Evolutionary conservation across 2,113 vertebrate genomes (phyloP).

Genomic region (Thinocorus orbignyianus): DNA sequence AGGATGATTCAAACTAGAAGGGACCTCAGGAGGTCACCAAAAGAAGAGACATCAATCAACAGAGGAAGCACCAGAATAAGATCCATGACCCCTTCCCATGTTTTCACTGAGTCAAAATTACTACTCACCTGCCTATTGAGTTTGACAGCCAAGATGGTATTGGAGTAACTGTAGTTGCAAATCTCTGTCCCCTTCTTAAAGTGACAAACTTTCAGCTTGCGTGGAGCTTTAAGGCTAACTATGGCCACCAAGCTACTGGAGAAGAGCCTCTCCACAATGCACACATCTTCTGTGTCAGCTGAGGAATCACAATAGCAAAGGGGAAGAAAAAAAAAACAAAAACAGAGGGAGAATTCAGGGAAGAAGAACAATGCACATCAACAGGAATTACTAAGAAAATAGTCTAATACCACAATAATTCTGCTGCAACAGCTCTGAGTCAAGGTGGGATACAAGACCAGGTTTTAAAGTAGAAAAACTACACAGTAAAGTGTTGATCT

Average conservation of each 20-base stretch:
- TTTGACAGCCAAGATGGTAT: conserved; percentile 97
- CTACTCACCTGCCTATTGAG: conserved; percentile 93
- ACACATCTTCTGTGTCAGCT: conserved; percentile 98
- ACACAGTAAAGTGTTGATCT: not conserved
- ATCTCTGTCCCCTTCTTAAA: conserved; percentile 99
- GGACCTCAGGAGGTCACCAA: not conserved
- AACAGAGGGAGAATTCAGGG: not conserved
- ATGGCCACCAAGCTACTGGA: conserved; percentile 98
- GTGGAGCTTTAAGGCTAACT: conserved; percentile 97
- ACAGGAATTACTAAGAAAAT: not conserved
- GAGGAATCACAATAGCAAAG: not conserved
- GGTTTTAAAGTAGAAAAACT: not conserved
- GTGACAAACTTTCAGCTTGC: conserved; percentile 98
- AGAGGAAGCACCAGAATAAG: not conserved
- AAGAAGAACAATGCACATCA: not conserved
- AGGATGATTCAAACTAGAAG: not conserved
- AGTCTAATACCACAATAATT: not conserved
- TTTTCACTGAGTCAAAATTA: not conserved
- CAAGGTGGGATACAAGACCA: not conserved
- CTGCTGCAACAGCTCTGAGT: not conserved
- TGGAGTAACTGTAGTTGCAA: conserved; percentile 99
- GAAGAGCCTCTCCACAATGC: conserved; percentile 96
- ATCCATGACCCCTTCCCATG: rapidly evolving
- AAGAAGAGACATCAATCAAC: not conserved
- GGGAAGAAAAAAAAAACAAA: not conserved